A percentile compares a stretch with the other conserved stretches of the same genome.
phyloP scores from a whole-genome alignment of 2,113 vertebrate species.

The Lamprotornis superbus region DNA sequence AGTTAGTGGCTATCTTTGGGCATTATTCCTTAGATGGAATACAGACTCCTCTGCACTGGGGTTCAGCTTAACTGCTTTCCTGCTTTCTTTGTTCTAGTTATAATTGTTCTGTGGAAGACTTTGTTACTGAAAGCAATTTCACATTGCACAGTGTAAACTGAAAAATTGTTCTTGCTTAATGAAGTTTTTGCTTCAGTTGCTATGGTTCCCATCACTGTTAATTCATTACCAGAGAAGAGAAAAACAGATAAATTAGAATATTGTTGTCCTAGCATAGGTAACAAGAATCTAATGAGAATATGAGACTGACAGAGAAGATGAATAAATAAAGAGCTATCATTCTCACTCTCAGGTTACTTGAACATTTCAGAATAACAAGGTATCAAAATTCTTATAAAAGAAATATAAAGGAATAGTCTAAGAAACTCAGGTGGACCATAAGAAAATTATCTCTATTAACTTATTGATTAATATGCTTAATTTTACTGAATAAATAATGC shows the following conservation, averaged over 20 bases:
- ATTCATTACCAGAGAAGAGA: neutral
- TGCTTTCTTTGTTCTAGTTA: constrained; percentile 1
- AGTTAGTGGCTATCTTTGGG: neutral
- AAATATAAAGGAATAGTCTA: neutral
- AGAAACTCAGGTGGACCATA: neutral
- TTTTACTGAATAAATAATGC: neutral
- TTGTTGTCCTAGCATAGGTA: constrained; percentile 20
- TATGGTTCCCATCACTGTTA: constrained; percentile 18
- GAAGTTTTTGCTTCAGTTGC: constrained; percentile 48
- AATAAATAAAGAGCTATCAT: neutral
- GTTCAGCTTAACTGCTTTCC: neutral
- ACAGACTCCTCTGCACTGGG: neutral
- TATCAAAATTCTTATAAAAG: neutral
- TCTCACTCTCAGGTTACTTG: neutral
- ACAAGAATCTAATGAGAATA: constrained; percentile 11
- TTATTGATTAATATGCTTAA: neutral
- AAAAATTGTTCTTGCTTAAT: constrained; percentile 34
- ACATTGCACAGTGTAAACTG: neutral
- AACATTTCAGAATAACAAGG: constrained; percentile 3
- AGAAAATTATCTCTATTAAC: neutral
- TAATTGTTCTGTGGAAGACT: constrained; percentile 1
- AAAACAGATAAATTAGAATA: constrained; percentile 57
- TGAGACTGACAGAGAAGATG: neutral
- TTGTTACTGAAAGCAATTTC: constrained; percentile 35
- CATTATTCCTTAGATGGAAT: neutral